These are phyloP conservation scores for Neosilurus mollespiculum DNA, from an alignment of 2,797 vertebrate genomes.

Conservation along the genomic window DNA sequence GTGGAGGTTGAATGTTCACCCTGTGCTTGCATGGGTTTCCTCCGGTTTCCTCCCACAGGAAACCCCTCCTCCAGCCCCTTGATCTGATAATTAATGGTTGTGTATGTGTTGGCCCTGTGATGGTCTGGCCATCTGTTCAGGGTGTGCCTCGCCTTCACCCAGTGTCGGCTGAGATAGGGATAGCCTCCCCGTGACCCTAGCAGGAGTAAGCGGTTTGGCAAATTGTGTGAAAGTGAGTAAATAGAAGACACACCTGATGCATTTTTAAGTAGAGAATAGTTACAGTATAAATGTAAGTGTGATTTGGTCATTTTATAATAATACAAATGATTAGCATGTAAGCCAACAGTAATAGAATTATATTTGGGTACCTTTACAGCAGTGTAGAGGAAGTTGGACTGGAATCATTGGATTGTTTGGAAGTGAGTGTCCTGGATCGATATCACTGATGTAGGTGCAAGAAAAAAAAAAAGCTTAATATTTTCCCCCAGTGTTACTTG, in stretches of 20 bases:
- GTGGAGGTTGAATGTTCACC: no score
- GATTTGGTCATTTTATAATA: background rate
- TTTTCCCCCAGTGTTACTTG: background rate
- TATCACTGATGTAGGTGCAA: background rate
- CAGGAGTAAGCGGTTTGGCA: no score
- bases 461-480: background rate
- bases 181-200: no score
- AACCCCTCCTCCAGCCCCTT: no score
- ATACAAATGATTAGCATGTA: background rate
- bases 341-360: background rate
- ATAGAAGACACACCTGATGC: background rate
- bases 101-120: no score
- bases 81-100: no score
- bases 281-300: background rate
- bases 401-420: background rate
- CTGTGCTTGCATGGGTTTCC: no score
- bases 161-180: no score
- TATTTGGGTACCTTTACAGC: background rate
- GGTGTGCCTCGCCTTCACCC: no score
- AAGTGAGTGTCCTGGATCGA: background rate
- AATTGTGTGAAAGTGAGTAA: background rate
- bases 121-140: no score
- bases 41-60: no score
- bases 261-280: background rate
- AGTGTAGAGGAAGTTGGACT: background rate